Percentiles rank a stretch among this genome's conserved stretches.
These are phyloP conservation scores for Danio choprae DNA, from an alignment of 2,797 vertebrate genomes.

Conservation along the genomic window DNA sequence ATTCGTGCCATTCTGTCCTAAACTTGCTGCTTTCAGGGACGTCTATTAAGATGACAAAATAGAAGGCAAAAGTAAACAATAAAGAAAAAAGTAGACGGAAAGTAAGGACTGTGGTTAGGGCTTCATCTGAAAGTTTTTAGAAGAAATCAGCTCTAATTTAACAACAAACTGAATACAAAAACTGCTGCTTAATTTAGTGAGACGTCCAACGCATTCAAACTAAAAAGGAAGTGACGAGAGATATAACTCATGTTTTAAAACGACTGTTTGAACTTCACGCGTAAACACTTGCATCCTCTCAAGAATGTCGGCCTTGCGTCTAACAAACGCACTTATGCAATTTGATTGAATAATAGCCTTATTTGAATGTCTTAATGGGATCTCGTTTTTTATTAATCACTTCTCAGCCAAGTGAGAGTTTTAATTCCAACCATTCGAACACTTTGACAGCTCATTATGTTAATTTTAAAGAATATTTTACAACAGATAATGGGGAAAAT, in stretches of 20 bases:
- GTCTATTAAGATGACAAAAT: not conserved
- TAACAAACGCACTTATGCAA: not conserved
- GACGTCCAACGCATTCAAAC: slow-evolving; percentile 22
- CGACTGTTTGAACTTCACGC: slow-evolving; percentile 64
- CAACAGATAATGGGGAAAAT: not conserved
- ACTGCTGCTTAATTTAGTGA: slow-evolving; percentile 2
- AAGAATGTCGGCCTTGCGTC: slow-evolving; percentile 37
- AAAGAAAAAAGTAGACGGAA: not conserved
- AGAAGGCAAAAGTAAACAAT: not conserved
- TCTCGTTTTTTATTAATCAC: too few species aligned
- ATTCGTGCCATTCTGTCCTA: not conserved
- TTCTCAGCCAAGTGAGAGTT: not conserved
- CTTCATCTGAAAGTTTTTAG: not conserved
- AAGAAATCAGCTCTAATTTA: not conserved
- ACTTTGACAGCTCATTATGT: too few species aligned
- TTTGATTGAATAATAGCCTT: not conserved
- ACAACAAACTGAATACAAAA: not conserved
- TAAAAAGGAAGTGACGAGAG: slow-evolving; percentile 55
- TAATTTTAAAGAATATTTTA: not conserved
- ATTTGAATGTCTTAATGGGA: not conserved
- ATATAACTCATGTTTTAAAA: slow-evolving; percentile 65
- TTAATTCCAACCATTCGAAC: not conserved
- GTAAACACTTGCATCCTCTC: slow-evolving; percentile 59
- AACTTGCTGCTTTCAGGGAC: not conserved
- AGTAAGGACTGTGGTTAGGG: not conserved